Evolutionary conservation across 2,888 invertebrate genomes (phyloP).

Genomic region (Frankliniella fusca): DNA sequence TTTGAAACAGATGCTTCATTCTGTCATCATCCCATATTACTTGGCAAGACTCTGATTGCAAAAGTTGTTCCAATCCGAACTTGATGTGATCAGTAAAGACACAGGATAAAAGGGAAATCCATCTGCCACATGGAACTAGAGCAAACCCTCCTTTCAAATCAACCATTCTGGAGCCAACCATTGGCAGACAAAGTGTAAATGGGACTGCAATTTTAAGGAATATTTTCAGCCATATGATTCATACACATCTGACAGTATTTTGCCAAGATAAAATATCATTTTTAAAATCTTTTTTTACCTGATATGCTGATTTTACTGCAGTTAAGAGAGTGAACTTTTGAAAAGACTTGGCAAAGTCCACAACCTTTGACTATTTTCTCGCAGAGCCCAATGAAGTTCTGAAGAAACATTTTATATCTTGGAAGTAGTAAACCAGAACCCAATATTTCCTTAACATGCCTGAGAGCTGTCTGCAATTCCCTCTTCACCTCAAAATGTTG

Average conservation of each 20-base stretch:
- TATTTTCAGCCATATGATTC: neutral
- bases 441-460: conserved; percentile 12
- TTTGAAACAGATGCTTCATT: neutral
- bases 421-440: conserved; percentile 2
- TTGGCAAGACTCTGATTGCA: neutral
- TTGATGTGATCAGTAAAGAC: neutral
- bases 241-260: neutral
- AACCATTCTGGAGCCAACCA: neutral
- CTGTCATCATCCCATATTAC: neutral
- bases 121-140: neutral
- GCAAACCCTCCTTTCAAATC: neutral
- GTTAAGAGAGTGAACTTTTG: neutral
- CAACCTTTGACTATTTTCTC: neutral
- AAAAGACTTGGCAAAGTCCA: neutral
- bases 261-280: neutral
- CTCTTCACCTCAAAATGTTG: neutral
- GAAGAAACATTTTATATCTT: neutral
- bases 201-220: neutral
- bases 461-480: neutral
- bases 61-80: neutral
- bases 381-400: neutral
- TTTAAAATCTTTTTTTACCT: neutral
- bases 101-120: neutral
- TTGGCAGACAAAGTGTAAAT: neutral
- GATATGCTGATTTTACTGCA: neutral